These are phyloP conservation scores for Scotopteryx bipunctaria DNA, from an alignment of 2,888 invertebrate genomes.

Conservation along the genomic window DNA sequence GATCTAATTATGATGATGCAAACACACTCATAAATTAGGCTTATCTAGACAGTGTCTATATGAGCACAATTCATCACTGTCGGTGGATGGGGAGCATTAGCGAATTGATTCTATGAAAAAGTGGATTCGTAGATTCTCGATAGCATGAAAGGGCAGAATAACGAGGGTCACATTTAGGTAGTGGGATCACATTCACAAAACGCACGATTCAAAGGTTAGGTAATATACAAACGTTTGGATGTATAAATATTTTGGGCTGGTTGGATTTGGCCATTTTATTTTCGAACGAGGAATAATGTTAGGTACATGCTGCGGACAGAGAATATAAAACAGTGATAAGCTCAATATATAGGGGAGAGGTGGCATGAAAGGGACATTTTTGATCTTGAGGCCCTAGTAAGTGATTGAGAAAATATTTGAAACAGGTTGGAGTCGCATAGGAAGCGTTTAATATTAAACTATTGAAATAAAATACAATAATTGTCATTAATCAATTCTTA, in stretches of 20 bases:
- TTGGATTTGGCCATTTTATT: background rate
- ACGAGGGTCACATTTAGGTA: constrained; percentile 30
- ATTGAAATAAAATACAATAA: too few species aligned
- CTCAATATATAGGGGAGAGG: too few species aligned
- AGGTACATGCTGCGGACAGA: too few species aligned
- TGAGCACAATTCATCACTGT: constrained; percentile 74
- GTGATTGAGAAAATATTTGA: too few species aligned
- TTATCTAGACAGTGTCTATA: constrained; percentile 78
- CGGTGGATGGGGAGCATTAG: constrained; percentile 55
- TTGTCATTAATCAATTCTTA: too few species aligned
- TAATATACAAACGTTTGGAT: constrained; percentile 18
- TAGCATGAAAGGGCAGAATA: constrained; percentile 23
- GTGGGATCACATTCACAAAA: constrained; percentile 25
- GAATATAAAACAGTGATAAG: too few species aligned
- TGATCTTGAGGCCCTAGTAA: too few species aligned
- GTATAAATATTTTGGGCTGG: constrained; percentile 7
- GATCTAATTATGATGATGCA: constrained; percentile 61
- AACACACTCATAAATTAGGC: constrained; percentile 70
- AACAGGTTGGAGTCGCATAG: too few species aligned
- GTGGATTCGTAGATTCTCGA: constrained; percentile 34
- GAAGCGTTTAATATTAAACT: too few species aligned
- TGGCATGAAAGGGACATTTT: too few species aligned
- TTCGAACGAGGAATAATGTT: background rate
- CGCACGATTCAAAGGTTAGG: constrained; percentile 13
- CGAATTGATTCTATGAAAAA: constrained; percentile 57